A percentile compares a stretch with the other conserved stretches of the same genome.
Evolutionary conservation across 1,140 invertebrate genomes (phyloP).

Genomic region (Acyrthosiphon pisum): DNA sequence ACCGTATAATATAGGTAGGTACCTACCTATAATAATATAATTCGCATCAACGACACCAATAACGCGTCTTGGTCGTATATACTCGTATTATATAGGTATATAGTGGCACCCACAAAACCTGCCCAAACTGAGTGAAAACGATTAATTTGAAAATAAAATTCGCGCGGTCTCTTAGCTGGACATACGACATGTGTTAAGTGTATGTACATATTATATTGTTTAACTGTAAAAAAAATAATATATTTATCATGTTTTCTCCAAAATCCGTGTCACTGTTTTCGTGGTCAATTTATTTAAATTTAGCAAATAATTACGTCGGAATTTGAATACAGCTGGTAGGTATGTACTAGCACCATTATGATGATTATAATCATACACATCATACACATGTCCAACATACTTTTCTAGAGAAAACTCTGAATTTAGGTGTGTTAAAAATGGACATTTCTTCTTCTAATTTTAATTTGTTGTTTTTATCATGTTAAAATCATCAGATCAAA

Average conservation of each 20-base stretch:
- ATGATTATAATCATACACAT: neutral
- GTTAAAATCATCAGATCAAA: neutral
- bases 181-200: neutral
- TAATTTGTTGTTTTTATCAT: neutral
- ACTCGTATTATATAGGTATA: no score
- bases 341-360: neutral
- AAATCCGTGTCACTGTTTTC: neutral
- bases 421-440: neutral
- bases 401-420: neutral
- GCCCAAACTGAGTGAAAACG: neutral
- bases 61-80: neutral
- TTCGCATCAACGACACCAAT: neutral
- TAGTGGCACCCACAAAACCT: neutral
- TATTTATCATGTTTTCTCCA: slow-evolving; percentile 2
- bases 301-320: neutral
- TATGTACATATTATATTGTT: neutral
- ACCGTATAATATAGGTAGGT: no score
- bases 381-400: neutral
- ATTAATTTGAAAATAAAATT: slow-evolving; percentile 16
- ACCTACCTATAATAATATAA: neutral
- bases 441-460: neutral
- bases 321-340: neutral
- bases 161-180: neutral
- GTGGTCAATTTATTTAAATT: slow-evolving; percentile 10
- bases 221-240: neutral